These are phyloP conservation scores for Drosophila percnosoma DNA, from an alignment of 2,888 invertebrate species.

Conservation along the genomic window DNA sequence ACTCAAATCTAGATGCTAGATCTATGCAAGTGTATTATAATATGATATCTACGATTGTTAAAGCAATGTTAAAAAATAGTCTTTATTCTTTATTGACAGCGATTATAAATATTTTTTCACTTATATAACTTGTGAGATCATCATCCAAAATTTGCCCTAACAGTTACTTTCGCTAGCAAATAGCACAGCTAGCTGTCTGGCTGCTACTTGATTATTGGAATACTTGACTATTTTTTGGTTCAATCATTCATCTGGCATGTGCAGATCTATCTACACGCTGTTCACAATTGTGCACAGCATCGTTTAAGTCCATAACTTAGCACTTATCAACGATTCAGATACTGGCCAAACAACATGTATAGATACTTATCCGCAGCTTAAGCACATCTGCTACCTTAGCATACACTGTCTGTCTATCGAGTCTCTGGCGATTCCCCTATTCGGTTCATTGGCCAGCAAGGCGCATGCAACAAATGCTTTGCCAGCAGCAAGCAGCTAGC, in stretches of 20 bases:
- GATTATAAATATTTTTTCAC: neutral
- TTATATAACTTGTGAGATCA: neutral
- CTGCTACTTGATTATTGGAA: conserved; percentile 1
- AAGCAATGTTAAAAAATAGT: conserved; percentile 2
- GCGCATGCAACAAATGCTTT: conserved; percentile 67
- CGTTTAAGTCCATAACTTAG: conserved; percentile 62
- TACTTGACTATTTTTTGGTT: conserved; percentile 7
- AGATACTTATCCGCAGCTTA: conserved; percentile 63
- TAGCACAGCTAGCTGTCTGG: conserved; percentile 8
- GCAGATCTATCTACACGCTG: conserved; percentile 36
- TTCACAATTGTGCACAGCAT: conserved; percentile 51
- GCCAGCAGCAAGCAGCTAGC: conserved; percentile 22
- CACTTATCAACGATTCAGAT: conserved; percentile 63
- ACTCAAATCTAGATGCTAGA: conserved; percentile 13
- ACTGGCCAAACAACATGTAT: conserved; percentile 62
- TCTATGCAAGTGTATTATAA: conserved; percentile 20
- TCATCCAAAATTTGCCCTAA: conserved; percentile 21
- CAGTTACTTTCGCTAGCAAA: conserved; percentile 47
- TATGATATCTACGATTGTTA: conserved; percentile 6
- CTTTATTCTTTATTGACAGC: neutral
- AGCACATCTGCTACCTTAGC: conserved; percentile 51
- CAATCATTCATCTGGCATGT: conserved; percentile 21
- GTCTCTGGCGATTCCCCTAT: conserved; percentile 29
- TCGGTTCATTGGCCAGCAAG: conserved; percentile 67
- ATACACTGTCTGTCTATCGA: conserved; percentile 7